phyloP scores from a whole-genome alignment of 2,888 invertebrate genomes.

The Drosophila maculinotata region DNA sequence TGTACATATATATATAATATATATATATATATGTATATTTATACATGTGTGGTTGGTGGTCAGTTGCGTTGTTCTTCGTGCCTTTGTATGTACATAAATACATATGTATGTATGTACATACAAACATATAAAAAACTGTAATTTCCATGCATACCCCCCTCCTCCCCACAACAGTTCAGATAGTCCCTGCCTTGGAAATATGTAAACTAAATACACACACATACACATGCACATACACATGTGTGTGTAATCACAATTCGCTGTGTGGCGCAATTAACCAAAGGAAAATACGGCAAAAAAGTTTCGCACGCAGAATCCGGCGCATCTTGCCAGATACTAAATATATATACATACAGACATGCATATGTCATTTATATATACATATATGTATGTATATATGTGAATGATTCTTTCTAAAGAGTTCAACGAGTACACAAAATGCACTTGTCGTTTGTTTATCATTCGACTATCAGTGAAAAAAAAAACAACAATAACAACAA shows the following conservation, averaged over 20 bases:
- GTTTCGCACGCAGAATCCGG: conserved; percentile 54
- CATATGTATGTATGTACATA: conserved; percentile 6
- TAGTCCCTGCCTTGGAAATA: conserved; percentile 1
- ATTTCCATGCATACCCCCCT: conserved; percentile 27
- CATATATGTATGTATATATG: neutral
- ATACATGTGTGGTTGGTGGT: conserved; percentile 20
- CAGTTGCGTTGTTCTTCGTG: conserved; percentile 30
- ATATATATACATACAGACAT: neutral
- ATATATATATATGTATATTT: neutral
- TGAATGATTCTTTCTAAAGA: conserved; percentile 22
- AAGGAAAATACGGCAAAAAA: conserved; percentile 53
- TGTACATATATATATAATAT: neutral
- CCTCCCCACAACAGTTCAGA: conserved; percentile 14
- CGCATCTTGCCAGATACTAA: conserved; percentile 15
- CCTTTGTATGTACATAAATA: neutral
- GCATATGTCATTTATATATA: neutral
- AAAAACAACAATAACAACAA: conserved; percentile 18
- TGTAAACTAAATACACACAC: neutral
- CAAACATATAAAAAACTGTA: conserved; percentile 23
- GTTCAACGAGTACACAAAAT: conserved; percentile 20
- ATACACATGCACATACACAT: conserved; percentile 19
- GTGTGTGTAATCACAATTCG: conserved; percentile 32
- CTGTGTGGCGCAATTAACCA: conserved; percentile 66
- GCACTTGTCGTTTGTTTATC: conserved; percentile 58
- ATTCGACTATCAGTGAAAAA: conserved; percentile 31